phyloP scores from a whole-genome alignment of 2,797 vertebrate genomes.

The Rhadinocentrus ornatus region DNA sequence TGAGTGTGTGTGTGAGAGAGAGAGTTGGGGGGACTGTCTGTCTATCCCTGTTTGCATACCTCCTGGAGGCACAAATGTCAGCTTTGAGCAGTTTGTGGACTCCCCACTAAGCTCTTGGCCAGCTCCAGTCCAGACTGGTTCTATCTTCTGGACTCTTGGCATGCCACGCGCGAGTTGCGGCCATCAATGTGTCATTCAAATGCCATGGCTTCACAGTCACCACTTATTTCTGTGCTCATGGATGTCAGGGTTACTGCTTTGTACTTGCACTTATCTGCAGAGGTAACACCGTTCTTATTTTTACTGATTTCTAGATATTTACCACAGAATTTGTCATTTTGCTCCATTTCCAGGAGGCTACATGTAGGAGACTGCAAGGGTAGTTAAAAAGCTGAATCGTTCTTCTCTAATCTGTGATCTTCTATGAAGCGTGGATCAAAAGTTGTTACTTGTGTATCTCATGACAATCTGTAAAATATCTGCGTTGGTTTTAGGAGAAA shows the following conservation, averaged over 20 bases:
- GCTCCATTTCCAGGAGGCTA: neutral
- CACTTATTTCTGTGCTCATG: slow-evolving; percentile 66
- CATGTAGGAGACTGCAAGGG: neutral
- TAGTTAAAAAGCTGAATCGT: neutral
- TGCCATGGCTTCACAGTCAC: slow-evolving; percentile 78
- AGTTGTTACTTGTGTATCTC: neutral
- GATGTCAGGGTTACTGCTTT: slow-evolving; percentile 70
- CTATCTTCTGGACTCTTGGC: slow-evolving; percentile 88
- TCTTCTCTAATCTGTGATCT: neutral
- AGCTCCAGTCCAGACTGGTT: slow-evolving; percentile 83
- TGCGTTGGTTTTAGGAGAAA: no score
- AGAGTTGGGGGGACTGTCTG: slow-evolving; percentile 64
- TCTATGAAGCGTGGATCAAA: neutral
- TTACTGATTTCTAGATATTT: slow-evolving; percentile 22
- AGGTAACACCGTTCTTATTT: slow-evolving; percentile 32
- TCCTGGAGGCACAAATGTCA: slow-evolving; percentile 89
- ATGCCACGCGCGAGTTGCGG: slow-evolving; percentile 66
- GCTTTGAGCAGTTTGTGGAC: slow-evolving; percentile 87
- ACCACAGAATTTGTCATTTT: neutral
- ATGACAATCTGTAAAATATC: no score
- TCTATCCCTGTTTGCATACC: slow-evolving; percentile 83
- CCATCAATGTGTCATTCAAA: slow-evolving; percentile 85
- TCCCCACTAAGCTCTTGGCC: slow-evolving; percentile 88
- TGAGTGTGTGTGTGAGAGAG: slow-evolving; percentile 3
- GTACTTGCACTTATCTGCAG: slow-evolving; percentile 40